phyloP scores from a whole-genome alignment of 2,797 vertebrate species.

The Echeneis naucrates region DNA sequence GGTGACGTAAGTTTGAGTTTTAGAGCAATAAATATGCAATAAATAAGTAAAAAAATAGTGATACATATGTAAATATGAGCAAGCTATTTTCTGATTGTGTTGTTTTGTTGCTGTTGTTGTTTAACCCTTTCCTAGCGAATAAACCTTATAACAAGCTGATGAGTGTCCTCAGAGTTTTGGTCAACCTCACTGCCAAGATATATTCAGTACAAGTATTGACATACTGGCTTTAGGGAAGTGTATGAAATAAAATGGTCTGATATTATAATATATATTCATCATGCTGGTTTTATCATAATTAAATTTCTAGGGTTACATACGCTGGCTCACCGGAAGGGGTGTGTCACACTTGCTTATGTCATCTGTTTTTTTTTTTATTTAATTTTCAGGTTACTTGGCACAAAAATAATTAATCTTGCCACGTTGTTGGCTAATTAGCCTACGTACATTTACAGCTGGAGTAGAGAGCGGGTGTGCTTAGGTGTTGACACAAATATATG shows the following conservation, averaged over 20 bases:
- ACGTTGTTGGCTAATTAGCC: slow-evolving; percentile 31
- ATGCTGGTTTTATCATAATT: slow-evolving; percentile 26
- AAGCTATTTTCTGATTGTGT: too few relatives aligned
- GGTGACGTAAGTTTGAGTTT: too few relatives aligned
- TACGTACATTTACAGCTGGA: slow-evolving; percentile 13
- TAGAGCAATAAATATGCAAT: too few relatives aligned
- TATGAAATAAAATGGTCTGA: slow-evolving; percentile 1
- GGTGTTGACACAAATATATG: background rate
- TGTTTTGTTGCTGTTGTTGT: too few relatives aligned
- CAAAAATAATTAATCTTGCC: slow-evolving; percentile 20
- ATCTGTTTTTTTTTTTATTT: slow-evolving; percentile 26
- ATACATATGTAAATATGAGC: too few relatives aligned
- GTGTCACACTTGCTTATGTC: slow-evolving; percentile 4
- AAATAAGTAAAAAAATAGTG: too few relatives aligned
- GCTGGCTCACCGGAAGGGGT: background rate
- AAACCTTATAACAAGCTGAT: too few relatives aligned
- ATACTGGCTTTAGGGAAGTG: background rate
- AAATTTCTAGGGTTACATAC: slow-evolving; percentile 27
- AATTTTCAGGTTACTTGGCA: slow-evolving; percentile 36
- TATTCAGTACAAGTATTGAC: too few relatives aligned
- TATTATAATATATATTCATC: slow-evolving; percentile 18
- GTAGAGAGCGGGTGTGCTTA: background rate
- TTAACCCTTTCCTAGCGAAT: too few relatives aligned
- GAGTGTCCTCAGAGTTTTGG: too few relatives aligned
- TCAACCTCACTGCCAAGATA: too few relatives aligned